Conservation (phyloP, 2,113 vertebrate species). For the Columba livia region DNA sequence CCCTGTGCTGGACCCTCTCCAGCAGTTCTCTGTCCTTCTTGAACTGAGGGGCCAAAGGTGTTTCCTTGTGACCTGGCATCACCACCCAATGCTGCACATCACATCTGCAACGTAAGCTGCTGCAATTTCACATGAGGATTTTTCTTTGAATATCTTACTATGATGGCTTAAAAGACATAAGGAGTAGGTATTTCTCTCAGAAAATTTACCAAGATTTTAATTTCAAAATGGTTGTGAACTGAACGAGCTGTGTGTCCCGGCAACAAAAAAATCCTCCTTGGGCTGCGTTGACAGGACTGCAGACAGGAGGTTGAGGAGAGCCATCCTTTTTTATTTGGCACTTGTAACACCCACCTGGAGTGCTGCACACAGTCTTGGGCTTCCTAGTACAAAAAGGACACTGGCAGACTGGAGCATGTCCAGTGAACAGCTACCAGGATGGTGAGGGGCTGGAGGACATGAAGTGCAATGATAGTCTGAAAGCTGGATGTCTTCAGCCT, state of each 20-base stretch:
- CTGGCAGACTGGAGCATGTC: neutral
- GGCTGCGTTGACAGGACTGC: neutral
- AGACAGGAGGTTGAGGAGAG: neutral
- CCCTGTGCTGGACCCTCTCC: too few relatives aligned
- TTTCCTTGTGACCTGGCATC: neutral
- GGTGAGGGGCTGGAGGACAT: neutral
- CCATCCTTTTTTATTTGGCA: neutral
- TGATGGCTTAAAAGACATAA: neutral
- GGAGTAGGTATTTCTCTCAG: neutral
- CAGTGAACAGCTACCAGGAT: neutral
- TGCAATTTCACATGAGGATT: neutral
- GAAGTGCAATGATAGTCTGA: neutral
- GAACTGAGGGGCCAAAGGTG: neutral
- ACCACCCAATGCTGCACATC: accelerated
- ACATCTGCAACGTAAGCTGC: neutral
- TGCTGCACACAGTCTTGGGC: neutral
- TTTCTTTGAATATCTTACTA: neutral
- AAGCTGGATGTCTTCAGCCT: neutral
- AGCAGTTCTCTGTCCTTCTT: too few relatives aligned
- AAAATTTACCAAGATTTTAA: neutral
- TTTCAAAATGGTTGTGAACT: neutral
- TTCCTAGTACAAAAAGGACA: neutral
- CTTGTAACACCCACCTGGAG: neutral
- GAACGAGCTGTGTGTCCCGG: neutral
- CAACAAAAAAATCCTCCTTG: neutral